Conservation (phyloP, 2,888 invertebrate genomes). For the Ichneumoninae sp. region DNA sequence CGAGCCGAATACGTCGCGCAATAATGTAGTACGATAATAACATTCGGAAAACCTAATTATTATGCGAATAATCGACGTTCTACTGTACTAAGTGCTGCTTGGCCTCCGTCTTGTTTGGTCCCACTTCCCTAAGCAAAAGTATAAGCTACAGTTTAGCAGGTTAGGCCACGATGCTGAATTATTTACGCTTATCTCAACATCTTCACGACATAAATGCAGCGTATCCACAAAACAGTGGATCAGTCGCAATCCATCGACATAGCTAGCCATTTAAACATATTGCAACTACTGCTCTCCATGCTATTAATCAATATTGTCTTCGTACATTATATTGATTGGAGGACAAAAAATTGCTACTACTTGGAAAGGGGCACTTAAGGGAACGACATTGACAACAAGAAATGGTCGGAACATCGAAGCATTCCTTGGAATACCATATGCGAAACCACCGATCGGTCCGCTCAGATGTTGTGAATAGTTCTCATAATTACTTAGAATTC, state of each 20-base stretch:
- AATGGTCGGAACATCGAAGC: slow-evolving; percentile 48
- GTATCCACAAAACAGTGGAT: background rate
- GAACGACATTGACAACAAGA: slow-evolving; percentile 39
- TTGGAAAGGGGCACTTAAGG: background rate
- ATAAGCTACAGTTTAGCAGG: too few relatives aligned
- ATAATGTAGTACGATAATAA: too few relatives aligned
- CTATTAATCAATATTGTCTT: too few relatives aligned
- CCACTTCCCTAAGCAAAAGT: too few relatives aligned
- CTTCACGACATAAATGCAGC: background rate
- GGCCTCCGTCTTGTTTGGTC: too few relatives aligned
- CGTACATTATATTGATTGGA: background rate
- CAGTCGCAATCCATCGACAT: background rate
- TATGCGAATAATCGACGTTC: too few relatives aligned
- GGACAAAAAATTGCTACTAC: background rate
- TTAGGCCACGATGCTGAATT: too few relatives aligned
- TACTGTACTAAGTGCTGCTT: too few relatives aligned
- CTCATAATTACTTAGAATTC: background rate
- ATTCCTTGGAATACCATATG: slow-evolving; percentile 67
- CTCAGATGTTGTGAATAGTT: slow-evolving; percentile 45
- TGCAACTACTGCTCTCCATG: background rate
- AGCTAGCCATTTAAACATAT: background rate
- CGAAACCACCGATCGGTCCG: slow-evolving; percentile 54
- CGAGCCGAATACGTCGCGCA: too few relatives aligned
- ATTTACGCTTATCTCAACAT: too few relatives aligned
- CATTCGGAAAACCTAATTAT: too few relatives aligned